Percentiles rank a stretch among this genome's conserved stretches.
These are phyloP conservation scores for Arbacia lixula DNA, from an alignment of 53 echinoderm and acorn worm genomes.

Conservation along the genomic window DNA sequence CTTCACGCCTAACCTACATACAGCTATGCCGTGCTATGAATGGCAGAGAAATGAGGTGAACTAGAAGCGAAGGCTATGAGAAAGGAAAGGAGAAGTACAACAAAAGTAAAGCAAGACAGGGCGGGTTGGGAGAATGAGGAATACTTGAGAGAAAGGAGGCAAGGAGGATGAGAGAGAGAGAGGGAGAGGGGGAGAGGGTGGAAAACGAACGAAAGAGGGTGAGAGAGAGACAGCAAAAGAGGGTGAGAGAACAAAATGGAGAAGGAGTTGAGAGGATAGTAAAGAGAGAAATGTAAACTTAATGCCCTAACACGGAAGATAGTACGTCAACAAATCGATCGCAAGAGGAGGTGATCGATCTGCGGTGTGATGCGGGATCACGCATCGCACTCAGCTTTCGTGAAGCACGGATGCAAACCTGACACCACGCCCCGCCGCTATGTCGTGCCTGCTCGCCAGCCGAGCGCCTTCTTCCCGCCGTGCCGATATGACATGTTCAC, in stretches of 20 bases:
- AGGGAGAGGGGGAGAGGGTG: neutral
- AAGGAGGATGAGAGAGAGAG: neutral
- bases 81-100: slow-evolving; percentile 1
- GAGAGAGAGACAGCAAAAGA: neutral
- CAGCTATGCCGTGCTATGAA: slow-evolving; percentile 1
- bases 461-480: neutral
- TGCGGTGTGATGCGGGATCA: slow-evolving; percentile 33
- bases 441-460: slow-evolving; percentile 18
- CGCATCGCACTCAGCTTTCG: slow-evolving; percentile 14
- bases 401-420: slow-evolving; percentile 42
- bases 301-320: slow-evolving; percentile 35
- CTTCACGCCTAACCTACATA: slow-evolving; percentile 17
- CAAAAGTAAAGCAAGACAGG: no score
- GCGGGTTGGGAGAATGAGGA: neutral
- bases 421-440: slow-evolving; percentile 17
- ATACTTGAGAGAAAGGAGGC: neutral
- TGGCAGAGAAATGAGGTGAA: neutral
- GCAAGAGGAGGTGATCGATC: slow-evolving; percentile 24
- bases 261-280: slow-evolving; percentile 19
- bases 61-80: no score
- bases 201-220: neutral
- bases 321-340: slow-evolving; percentile 49
- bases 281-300: slow-evolving; percentile 19
- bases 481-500: slow-evolving; percentile 26
- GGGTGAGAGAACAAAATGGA: neutral